These are phyloP conservation scores for Redunca redunca DNA, from an alignment of 2,113 vertebrate species.

Conservation along the genomic window DNA sequence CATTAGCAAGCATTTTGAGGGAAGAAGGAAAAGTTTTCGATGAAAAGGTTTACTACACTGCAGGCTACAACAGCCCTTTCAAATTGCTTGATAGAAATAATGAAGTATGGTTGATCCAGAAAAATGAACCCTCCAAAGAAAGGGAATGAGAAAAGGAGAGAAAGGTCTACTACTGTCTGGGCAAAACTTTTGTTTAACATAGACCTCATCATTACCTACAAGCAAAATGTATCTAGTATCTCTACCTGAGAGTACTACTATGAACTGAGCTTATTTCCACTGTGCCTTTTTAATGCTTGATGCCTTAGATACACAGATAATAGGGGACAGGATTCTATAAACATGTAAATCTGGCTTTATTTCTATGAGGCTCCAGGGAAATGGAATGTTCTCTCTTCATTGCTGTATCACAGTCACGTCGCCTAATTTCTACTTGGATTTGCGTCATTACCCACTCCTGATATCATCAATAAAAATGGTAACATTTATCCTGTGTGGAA, in stretches of 20 bases:
- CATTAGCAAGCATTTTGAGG: conserved; percentile 81
- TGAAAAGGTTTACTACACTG: conserved; percentile 83
- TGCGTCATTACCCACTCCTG: background rate
- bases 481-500: background rate
- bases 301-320: background rate
- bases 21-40: conserved; percentile 79
- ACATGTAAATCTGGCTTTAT: background rate
- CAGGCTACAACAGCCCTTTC: conserved; percentile 84
- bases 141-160: conserved; percentile 15
- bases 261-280: background rate
- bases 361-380: background rate
- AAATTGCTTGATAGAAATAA: conserved; percentile 84
- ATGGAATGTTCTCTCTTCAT: background rate
- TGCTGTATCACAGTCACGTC: background rate
- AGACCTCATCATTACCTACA: background rate
- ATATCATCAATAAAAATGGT: conserved; percentile 9
- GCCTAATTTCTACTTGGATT: background rate
- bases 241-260: background rate
- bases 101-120: conserved; percentile 84
- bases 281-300: conserved; percentile 25
- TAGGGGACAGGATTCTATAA: background rate
- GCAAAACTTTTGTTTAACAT: conserved; percentile 24
- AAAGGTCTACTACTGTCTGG: background rate
- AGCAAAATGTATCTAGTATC: background rate
- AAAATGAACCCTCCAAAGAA: conserved; percentile 49